Percentiles rank a stretch among this genome's conserved stretches.
Evolutionary conservation across 2,113 vertebrate species (phyloP).

Genomic region (Vulpes lagopus): DNA sequence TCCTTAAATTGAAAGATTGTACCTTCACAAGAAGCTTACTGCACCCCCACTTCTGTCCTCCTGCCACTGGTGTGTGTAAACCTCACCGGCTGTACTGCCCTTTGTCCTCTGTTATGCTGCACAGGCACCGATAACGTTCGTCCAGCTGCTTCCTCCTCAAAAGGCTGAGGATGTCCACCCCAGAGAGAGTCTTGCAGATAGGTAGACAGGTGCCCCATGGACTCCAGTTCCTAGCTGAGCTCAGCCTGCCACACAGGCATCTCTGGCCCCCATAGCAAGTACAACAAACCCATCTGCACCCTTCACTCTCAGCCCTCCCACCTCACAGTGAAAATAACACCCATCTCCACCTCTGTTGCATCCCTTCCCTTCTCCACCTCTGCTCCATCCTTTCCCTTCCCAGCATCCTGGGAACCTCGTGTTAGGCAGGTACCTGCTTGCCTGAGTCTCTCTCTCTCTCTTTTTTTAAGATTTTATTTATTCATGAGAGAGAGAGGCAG

Average conservation of each 20-base stretch:
- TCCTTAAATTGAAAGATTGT: not conserved
- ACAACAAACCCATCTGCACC: not conserved
- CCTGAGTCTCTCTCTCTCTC: too few relatives aligned
- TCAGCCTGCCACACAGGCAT: not conserved
- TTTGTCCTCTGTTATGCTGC: not conserved
- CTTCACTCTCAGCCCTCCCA: too few relatives aligned
- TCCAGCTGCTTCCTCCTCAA: not conserved
- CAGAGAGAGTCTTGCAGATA: not conserved
- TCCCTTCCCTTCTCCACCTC: not conserved
- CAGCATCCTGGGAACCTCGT: not conserved
- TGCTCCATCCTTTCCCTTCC: not conserved
- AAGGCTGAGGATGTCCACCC: not conserved
- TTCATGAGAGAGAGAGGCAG: too few relatives aligned
- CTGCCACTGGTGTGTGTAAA: too few relatives aligned
- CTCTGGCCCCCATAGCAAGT: rapidly evolving
- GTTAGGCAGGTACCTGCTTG: not conserved
- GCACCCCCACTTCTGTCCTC: not conserved
- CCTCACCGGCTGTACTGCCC: not conserved
- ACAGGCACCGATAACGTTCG: not conserved
- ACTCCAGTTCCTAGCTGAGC: not conserved
- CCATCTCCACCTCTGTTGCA: not conserved
- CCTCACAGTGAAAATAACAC: not conserved
- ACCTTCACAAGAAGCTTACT: not conserved
- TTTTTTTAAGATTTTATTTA: too few relatives aligned
- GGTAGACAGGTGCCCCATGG: too few relatives aligned